Evolutionary conservation across 2,113 vertebrate genomes (phyloP), one percentile per base, ranked within the genome.

Genomic region (Larimichthys polyactis): DNA sequence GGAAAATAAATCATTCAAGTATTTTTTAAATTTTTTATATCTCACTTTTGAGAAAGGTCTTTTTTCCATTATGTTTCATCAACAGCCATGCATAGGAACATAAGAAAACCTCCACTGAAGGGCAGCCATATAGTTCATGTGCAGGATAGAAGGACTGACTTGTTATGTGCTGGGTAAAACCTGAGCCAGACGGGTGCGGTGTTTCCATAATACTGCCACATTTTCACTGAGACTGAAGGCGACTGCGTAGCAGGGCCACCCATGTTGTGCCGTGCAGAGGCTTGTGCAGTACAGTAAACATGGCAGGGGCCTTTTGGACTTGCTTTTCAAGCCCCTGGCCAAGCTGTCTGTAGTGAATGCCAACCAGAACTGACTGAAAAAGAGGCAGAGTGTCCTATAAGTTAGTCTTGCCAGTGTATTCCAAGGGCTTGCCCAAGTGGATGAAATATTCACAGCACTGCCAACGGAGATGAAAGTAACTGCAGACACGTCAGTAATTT

Each of bases 291-390:
- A 82, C 90, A 86, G 91, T 93, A 92, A 93, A 94, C 92, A 91
- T 88, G 89, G 88, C 85, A 88, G 87, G 87, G 78, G 85, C 89
- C 91, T 85, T 93, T 92, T 94, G 93, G 92, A 94, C 73, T 14
- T 32, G 79, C 71, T 87, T 81, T 59, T 78, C 81, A 75, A 81
- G 84, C 87, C 93, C 91, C 76, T 84, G 83, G 93, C 94, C 93
- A 93, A 93, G 83, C 85, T 77, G 90, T 90, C 89, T 89, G 85
- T 65, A 72, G 82, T 66, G 75, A 75, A 87, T 89, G 92, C 91
- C 91, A 92, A 91, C 87, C 89, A 89, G 88, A 88, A 82, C 82
- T 72, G 78, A 89, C 72, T 82, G 85, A 86, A 78, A 90, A 86
- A 81, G 71, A 88, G 86, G 79, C 69, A 75, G 67, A 87, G 79